A percentile compares a stretch with the other conserved stretches of the same genome.
These are phyloP conservation scores for Metopolophium dirhodum DNA, from an alignment of 1,140 invertebrate species.

Conservation along the genomic window DNA sequence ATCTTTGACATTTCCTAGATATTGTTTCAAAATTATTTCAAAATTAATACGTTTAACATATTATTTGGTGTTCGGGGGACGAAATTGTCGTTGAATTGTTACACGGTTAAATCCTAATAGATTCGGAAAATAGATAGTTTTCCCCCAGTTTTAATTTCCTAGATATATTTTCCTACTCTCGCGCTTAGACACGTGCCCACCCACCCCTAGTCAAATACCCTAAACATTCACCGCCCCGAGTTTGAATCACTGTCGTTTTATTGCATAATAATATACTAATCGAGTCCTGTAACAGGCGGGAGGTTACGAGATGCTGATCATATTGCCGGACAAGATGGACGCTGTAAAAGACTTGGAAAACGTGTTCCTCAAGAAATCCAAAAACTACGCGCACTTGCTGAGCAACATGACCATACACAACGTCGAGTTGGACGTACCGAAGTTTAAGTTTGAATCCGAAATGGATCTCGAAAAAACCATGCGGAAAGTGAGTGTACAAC, in stretches of 20 bases:
- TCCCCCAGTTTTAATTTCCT: too few species aligned
- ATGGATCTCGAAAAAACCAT: neutral
- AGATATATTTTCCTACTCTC: too few species aligned
- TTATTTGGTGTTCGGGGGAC: too few species aligned
- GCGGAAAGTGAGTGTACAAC: neutral
- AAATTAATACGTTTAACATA: too few species aligned
- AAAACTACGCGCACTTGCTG: neutral
- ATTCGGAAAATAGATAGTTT: too few species aligned
- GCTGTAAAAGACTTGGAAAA: neutral
- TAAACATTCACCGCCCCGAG: too few species aligned
- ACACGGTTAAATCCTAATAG: too few species aligned
- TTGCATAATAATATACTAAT: neutral
- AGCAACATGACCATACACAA: conserved; percentile 8
- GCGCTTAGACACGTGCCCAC: too few species aligned
- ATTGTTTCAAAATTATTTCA: too few species aligned
- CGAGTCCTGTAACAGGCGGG: neutral
- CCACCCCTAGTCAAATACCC: too few species aligned
- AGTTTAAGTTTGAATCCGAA: conserved; percentile 27
- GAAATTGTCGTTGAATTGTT: too few species aligned
- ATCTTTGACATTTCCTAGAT: too few species aligned
- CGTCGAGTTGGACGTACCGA: neutral
- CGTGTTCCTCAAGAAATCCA: neutral
- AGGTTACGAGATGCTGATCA: neutral
- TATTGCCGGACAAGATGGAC: conserved; percentile 34
- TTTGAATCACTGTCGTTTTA: neutral